These are phyloP conservation scores for Drosophila saltans DNA, from an alignment of 1,140 invertebrate genomes.

Conservation along the genomic window DNA sequence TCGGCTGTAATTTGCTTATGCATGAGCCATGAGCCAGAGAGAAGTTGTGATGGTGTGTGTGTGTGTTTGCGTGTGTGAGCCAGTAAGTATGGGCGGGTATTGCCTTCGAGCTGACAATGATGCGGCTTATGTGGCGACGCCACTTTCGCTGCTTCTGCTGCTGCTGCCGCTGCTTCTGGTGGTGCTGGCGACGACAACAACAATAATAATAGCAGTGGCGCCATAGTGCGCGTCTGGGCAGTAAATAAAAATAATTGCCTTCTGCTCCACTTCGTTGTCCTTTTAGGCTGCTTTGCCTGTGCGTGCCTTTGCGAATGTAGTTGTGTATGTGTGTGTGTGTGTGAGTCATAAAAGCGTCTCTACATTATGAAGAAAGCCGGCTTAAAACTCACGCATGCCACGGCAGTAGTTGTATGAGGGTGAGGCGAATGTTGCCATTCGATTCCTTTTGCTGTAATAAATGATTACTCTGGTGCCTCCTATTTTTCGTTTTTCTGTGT, in stretches of 20 bases:
- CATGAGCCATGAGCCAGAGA: slow-evolving; percentile 42
- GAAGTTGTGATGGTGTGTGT: background rate
- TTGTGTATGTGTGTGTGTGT: slow-evolving; percentile 27
- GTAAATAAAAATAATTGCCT: slow-evolving; percentile 82
- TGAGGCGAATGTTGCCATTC: background rate
- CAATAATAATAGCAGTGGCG: slow-evolving; percentile 69
- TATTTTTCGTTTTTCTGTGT: slow-evolving; percentile 32
- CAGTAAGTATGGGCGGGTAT: slow-evolving; percentile 24
- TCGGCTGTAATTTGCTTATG: slow-evolving; percentile 79
- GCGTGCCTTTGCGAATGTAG: slow-evolving; percentile 10
- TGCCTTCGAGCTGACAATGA: slow-evolving; percentile 71
- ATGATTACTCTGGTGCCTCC: slow-evolving; percentile 51
- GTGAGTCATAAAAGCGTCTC: slow-evolving; percentile 69
- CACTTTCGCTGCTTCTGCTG: slow-evolving; percentile 12
- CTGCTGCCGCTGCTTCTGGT: no score
- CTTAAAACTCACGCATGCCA: slow-evolving; percentile 70
- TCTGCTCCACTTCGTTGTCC: slow-evolving; percentile 78
- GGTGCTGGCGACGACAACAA: slow-evolving; percentile 30
- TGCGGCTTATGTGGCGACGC: slow-evolving; percentile 75
- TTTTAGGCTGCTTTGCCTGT: slow-evolving; percentile 47
- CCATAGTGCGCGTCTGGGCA: slow-evolving; percentile 79
- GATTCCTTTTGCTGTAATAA: slow-evolving; percentile 57
- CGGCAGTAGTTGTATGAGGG: slow-evolving; percentile 33
- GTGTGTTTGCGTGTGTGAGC: slow-evolving; percentile 15
- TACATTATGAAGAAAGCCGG: slow-evolving; percentile 61